Percentiles rank a stretch among this genome's conserved stretches.
Evolutionary conservation across 1,140 invertebrate species (phyloP).

Genomic region (Drosophila mauritiana): DNA sequence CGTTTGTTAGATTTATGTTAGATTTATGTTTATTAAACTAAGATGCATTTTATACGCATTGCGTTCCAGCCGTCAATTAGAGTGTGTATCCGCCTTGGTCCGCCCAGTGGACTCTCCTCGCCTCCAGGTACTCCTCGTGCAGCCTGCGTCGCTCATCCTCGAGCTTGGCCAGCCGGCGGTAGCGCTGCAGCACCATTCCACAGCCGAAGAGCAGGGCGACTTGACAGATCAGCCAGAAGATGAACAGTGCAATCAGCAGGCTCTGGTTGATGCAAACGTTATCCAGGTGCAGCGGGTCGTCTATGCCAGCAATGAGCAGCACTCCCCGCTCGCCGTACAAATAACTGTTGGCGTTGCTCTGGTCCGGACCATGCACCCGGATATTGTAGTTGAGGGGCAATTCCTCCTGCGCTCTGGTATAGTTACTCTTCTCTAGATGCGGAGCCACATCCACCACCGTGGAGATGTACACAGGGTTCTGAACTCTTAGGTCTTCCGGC

Average conservation of each 20-base stretch:
- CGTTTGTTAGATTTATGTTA: constrained; percentile 51
- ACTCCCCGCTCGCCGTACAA: constrained; percentile 85
- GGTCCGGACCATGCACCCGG: constrained; percentile 84
- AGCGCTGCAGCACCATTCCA: constrained; percentile 77
- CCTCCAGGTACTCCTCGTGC: constrained; percentile 75
- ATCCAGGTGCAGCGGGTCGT: constrained; percentile 72
- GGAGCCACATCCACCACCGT: constrained; percentile 68
- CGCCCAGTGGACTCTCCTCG: constrained; percentile 79
- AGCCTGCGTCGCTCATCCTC: constrained; percentile 77
- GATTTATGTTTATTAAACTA: constrained; percentile 79
- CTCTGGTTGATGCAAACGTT: constrained; percentile 81
- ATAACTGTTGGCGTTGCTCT: constrained; percentile 79
- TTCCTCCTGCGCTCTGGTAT: constrained; percentile 43
- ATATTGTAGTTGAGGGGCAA: constrained; percentile 85
- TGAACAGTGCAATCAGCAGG: constrained; percentile 74
- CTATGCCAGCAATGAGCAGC: constrained; percentile 85
- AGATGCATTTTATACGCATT: constrained; percentile 59
- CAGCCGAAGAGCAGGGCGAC: constrained; percentile 76
- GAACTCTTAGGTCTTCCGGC: constrained; percentile 50
- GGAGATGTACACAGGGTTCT: constrained; percentile 76
- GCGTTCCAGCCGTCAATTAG: constrained; percentile 36
- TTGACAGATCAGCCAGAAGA: constrained; percentile 82
- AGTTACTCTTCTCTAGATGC: constrained; percentile 15
- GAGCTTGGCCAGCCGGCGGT: constrained; percentile 72
- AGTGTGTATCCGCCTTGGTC: constrained; percentile 81